These are phyloP conservation scores for Herpailurus yagouaroundi DNA, from an alignment of 2,113 vertebrate species.

Conservation along the genomic window DNA sequence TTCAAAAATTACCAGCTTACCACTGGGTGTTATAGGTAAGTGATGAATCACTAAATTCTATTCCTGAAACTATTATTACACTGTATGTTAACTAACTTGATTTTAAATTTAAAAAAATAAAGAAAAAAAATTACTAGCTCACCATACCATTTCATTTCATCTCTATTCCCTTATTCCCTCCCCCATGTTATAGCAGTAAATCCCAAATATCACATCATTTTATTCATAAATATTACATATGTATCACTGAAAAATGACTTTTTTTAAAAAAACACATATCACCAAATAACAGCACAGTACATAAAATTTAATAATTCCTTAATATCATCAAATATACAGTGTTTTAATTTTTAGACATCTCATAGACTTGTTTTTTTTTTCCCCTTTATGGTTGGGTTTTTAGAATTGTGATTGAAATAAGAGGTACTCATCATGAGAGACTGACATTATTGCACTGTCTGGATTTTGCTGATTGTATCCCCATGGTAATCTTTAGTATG, in stretches of 20 bases:
- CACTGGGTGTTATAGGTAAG: no score
- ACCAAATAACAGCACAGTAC: background rate
- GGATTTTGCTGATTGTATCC: background rate
- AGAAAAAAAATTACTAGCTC: background rate
- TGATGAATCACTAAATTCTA: no score
- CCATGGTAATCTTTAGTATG: background rate
- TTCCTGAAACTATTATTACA: no score
- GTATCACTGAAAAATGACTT: background rate
- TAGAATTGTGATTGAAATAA: background rate
- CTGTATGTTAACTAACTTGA: no score
- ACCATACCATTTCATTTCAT: background rate
- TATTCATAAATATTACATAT: background rate
- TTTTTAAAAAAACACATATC: background rate
- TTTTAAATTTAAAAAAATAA: no score
- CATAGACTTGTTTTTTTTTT: background rate
- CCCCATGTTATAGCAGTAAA: background rate
- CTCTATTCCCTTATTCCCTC: background rate
- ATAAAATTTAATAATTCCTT: conserved; percentile 10
- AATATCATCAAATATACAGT: background rate
- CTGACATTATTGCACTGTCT: background rate
- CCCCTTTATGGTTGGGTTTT: background rate
- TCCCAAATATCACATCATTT: background rate
- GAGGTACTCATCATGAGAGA: background rate
- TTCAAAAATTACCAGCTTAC: background rate
- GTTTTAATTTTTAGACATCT: background rate